phyloP scores from a whole-genome alignment of 2,888 invertebrate species.

The Erynnis tages region DNA sequence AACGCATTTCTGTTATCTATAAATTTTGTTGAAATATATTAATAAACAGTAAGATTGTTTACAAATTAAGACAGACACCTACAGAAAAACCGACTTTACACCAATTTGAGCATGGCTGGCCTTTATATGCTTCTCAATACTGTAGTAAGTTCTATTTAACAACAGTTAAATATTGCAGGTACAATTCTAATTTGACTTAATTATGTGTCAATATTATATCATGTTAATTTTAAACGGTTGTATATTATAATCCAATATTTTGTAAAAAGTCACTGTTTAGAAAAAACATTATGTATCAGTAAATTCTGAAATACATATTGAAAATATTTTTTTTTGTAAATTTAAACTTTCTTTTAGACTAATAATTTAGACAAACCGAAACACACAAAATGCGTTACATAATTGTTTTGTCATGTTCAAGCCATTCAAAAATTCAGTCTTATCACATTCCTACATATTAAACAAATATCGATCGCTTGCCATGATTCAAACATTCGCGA shows the following conservation, averaged over 20 bases:
- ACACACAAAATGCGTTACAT: slow-evolving; percentile 8
- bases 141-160: slow-evolving; percentile 18
- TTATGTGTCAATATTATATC: slow-evolving; percentile 4
- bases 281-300: too few species aligned
- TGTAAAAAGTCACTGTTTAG: neutral
- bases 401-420: slow-evolving; percentile 42
- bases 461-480: slow-evolving; percentile 23
- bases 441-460: slow-evolving; percentile 22
- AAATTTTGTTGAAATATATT: too few species aligned
- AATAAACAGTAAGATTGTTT: too few species aligned
- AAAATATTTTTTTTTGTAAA: too few species aligned
- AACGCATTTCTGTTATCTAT: too few species aligned
- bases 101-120: slow-evolving; percentile 33
- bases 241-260: neutral
- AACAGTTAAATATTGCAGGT: slow-evolving; percentile 19
- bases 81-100: too few species aligned
- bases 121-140: slow-evolving; percentile 24
- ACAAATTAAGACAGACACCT: too few species aligned
- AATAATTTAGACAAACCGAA: too few species aligned
- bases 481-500: slow-evolving; percentile 25
- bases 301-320: too few species aligned
- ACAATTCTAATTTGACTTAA: slow-evolving; percentile 15
- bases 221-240: neutral
- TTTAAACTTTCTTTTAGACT: slow-evolving; percentile 10
- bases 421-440: slow-evolving; percentile 40